These are phyloP conservation scores for Tetragnatha versicolor DNA, from an alignment of 1,140 invertebrate species.

Conservation along the genomic window DNA sequence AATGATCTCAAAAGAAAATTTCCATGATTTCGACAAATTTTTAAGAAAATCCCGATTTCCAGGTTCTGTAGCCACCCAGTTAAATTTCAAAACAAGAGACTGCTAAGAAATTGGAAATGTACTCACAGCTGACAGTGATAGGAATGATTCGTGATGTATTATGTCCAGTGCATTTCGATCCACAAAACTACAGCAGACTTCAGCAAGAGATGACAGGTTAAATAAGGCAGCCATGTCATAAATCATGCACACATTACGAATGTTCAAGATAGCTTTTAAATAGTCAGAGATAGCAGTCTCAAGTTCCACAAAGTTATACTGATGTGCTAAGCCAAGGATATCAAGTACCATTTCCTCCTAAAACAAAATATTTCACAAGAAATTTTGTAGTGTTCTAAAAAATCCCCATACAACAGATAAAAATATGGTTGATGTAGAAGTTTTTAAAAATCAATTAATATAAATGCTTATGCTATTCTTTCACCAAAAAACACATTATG, in stretches of 20 bases:
- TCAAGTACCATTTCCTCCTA: constrained; percentile 86
- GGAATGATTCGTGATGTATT: constrained; percentile 82
- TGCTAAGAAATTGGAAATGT: background rate
- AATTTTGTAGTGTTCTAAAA: no score
- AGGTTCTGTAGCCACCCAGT: no score
- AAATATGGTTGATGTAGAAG: no score
- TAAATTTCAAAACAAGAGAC: no score
- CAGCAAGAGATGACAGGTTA: constrained; percentile 70
- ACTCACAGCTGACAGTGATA: constrained; percentile 81
- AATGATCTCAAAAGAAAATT: no score
- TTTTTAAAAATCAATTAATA: no score
- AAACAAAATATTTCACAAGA: no score
- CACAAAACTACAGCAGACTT: constrained; percentile 77
- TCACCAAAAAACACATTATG: no score
- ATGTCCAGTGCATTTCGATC: constrained; percentile 87
- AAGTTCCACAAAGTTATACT: constrained; percentile 93
- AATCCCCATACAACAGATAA: no score
- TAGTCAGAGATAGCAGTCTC: constrained; percentile 92
- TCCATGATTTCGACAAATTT: no score
- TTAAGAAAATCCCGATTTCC: no score
- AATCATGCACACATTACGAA: constrained; percentile 90
- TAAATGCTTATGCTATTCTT: no score
- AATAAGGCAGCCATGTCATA: constrained; percentile 87
- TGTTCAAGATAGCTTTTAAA: constrained; percentile 83
- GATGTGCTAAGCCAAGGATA: constrained; percentile 87